phyloP scores from a whole-genome alignment of 2,888 invertebrate genomes.

The Dilophus febrilis region DNA sequence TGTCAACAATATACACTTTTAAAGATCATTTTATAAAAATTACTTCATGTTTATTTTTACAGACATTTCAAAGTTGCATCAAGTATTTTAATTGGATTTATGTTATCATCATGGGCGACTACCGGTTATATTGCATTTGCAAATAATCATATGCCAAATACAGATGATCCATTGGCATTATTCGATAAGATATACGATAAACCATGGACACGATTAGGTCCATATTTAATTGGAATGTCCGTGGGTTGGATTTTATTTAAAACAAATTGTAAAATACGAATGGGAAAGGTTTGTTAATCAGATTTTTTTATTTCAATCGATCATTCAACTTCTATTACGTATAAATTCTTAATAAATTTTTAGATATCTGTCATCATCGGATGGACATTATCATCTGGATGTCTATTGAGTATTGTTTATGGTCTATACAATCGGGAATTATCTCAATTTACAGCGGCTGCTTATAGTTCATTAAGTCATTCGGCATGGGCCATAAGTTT shows the following conservation, averaged over 20 bases:
- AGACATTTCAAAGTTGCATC: slow-evolving; percentile 66
- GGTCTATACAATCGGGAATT: slow-evolving; percentile 58
- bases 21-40: background rate
- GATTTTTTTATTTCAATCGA: background rate
- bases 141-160: slow-evolving; percentile 60
- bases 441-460: slow-evolving; percentile 50
- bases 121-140: slow-evolving; percentile 64
- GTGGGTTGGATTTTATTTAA: slow-evolving; percentile 71
- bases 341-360: slow-evolving; percentile 12
- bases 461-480: slow-evolving; percentile 66
- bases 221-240: slow-evolving; percentile 70
- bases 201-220: slow-evolving; percentile 73
- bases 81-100: slow-evolving; percentile 41
- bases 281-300: slow-evolving; percentile 45
- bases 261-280: slow-evolving; percentile 58
- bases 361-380: slow-evolving; percentile 48
- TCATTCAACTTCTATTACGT: slow-evolving; percentile 1
- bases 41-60: slow-evolving; percentile 16
- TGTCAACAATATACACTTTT: background rate
- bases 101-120: slow-evolving; percentile 60
- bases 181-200: slow-evolving; percentile 84
- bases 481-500: slow-evolving; percentile 67
- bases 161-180: slow-evolving; percentile 64
- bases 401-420: slow-evolving; percentile 56
- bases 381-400: slow-evolving; percentile 49